Conservation (phyloP, 1,140 invertebrate genomes). For the Drosophila kepulauana region DNA sequence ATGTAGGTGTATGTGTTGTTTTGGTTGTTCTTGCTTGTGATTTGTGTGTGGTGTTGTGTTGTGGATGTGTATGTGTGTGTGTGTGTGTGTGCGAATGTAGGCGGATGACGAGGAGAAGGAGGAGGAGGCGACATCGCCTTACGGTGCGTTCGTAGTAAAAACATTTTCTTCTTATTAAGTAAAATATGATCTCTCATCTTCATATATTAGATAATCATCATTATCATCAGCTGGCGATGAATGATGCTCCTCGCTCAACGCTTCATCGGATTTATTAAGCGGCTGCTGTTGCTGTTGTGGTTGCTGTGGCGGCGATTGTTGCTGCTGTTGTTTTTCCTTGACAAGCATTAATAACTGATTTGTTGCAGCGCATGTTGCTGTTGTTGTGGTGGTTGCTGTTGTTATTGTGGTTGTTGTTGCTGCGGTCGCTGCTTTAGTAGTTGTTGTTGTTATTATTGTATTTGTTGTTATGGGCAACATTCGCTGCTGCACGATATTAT, state of each 20-base stretch:
- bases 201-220: conserved; percentile 71
- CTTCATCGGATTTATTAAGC: conserved; percentile 28
- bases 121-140: conserved; percentile 28
- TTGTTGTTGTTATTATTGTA: conserved; percentile 42
- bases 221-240: conserved; percentile 35
- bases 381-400: conserved; percentile 26
- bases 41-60: conserved; percentile 31
- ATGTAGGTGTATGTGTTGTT: conserved; percentile 39
- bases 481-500: conserved; percentile 44
- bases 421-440: conserved; percentile 21
- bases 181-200: conserved; percentile 79
- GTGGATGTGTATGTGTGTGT: conserved; percentile 14
- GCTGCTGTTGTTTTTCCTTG: conserved; percentile 52
- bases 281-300: conserved; percentile 33
- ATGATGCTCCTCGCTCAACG: conserved; percentile 48
- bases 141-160: conserved; percentile 68
- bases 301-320: conserved; percentile 13
- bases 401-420: conserved; percentile 18
- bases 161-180: conserved; percentile 75
- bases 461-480: conserved; percentile 58
- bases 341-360: conserved; percentile 69
- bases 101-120: conserved; percentile 17
- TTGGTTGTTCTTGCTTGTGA: conserved; percentile 37
- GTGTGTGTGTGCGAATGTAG: conserved; percentile 33
- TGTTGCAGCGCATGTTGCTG: conserved; percentile 38